Percentiles rank a stretch among this genome's conserved stretches.
These are phyloP conservation scores for Camponotus floridanus DNA, from an alignment of 1,140 invertebrate genomes.

Conservation along the genomic window DNA sequence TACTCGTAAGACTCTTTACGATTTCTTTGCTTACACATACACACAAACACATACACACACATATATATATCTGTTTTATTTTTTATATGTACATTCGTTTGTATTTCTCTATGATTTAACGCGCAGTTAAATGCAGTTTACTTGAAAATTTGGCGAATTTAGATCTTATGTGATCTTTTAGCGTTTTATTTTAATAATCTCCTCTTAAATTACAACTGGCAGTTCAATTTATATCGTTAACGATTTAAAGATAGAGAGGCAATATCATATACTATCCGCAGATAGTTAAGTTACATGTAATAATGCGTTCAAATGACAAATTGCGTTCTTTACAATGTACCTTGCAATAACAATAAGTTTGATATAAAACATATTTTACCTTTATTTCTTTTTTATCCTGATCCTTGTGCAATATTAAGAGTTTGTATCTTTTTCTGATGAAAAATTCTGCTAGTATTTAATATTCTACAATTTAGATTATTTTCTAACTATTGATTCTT, in stretches of 20 bases:
- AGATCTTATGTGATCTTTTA: conserved; percentile 26
- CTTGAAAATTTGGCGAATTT: conserved; percentile 31
- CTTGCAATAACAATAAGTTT: conserved; percentile 64
- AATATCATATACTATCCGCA: conserved; percentile 57
- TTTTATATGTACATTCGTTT: conserved; percentile 39
- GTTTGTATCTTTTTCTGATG: neutral
- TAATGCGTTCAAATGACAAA: conserved; percentile 57
- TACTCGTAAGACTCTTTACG: conserved; percentile 6
- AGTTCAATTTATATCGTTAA: conserved; percentile 46
- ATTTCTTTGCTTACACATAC: conserved; percentile 38
- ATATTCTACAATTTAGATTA: neutral
- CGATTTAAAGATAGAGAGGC: conserved; percentile 51
- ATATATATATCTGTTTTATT: conserved; percentile 49
- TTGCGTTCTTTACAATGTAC: conserved; percentile 60
- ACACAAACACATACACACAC: no score
- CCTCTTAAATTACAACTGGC: conserved; percentile 20
- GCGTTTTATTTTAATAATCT: conserved; percentile 2
- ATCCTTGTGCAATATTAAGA: neutral
- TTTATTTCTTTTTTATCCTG: conserved; percentile 46
- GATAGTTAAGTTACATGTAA: conserved; percentile 55
- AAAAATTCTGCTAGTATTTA: neutral
- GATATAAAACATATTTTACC: conserved; percentile 57
- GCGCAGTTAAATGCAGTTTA: conserved; percentile 24
- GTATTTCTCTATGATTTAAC: conserved; percentile 43
- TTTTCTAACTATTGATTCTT: neutral